Conservation (phyloP, 2,888 invertebrate species). For the Scaptomyza polygonia region DNA sequence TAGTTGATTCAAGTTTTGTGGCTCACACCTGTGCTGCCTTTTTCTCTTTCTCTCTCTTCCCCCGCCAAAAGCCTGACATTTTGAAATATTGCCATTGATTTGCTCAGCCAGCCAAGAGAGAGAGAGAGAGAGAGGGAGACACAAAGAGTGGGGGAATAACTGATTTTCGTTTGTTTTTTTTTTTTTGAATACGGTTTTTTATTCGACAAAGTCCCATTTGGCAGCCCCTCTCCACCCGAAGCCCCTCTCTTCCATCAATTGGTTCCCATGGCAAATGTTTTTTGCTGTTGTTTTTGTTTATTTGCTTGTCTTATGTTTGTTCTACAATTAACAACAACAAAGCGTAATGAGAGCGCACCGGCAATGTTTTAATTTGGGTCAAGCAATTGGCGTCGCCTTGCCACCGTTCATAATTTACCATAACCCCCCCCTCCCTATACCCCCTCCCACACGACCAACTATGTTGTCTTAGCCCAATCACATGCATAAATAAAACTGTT, state of each 20-base stretch:
- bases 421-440: not conserved
- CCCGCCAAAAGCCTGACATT: constrained; percentile 67
- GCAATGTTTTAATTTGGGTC: constrained; percentile 67
- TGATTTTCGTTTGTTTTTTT: constrained; percentile 67
- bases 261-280: constrained; percentile 71
- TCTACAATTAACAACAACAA: constrained; percentile 73
- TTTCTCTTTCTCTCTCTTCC: not conserved
- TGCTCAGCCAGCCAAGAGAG: constrained; percentile 39
- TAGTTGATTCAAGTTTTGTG: constrained; percentile 59
- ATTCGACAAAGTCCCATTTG: constrained; percentile 39
- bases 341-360: constrained; percentile 10
- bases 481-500: constrained; percentile 38
- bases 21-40: constrained; percentile 74
- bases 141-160: constrained; percentile 22
- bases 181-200: constrained; percentile 60
- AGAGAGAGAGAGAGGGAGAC: not conserved
- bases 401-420: constrained; percentile 67
- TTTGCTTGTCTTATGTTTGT: constrained; percentile 44
- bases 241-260: not conserved
- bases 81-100: constrained; percentile 80
- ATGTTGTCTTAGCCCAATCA: constrained; percentile 38
- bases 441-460: no score
- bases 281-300: constrained; percentile 17
- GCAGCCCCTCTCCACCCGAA: not conserved
- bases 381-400: constrained; percentile 69